Evolutionary conservation across 2,888 invertebrate genomes (phyloP), one percentile per base, ranked within the genome.

Genomic region (Drosophila pseudotakahashii): DNA sequence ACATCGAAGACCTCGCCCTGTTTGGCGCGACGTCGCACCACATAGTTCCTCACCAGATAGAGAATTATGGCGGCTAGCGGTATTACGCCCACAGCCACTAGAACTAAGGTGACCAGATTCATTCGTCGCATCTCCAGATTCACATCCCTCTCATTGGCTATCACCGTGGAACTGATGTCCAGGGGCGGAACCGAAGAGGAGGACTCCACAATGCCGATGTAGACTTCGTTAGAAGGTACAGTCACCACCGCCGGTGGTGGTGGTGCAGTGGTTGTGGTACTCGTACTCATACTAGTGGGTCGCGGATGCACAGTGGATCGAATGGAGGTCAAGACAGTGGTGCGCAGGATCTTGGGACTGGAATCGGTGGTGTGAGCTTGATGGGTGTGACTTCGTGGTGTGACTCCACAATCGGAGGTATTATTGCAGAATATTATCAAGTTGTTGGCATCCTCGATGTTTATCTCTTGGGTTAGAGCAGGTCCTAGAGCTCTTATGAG

Each of bases 41-140:
- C 89, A 64, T 94, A 89, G 79, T 93, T 94, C 73, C 94, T 93
- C 79, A 93, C 90, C 52, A 94, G 91, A 87, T 94, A 94, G 9
- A 93, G 92, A 50, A 94, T 91, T 36, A 94, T 94, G 14, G 94
- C 93, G 54, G 93, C 92, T 37, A 94, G 92, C 0, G 94, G 94
- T 23, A 94, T 88, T 78, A 94, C 93, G 9, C 94, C 94, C 50
- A 94, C 90, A 0, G 94, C 94, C 57, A 94, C 94, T 77, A 94
- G 90, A 7, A 94, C 93, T 74, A 94, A 94, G 0, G 94, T 94
- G 0, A 94, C 94, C 58, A 94, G 93, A 77, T 94, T 94, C 47
- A 94, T 93, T 47, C 94, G 94, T 37, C 94, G 93, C 79, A 93
- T 93, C 90, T 94, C 94, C 67, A 94, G 92, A 0, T 93, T 92